Evolutionary conservation across 1,140 invertebrate species (phyloP), one percentile per base, ranked within the genome.

Genomic region (Geopemphigus sp.): DNA sequence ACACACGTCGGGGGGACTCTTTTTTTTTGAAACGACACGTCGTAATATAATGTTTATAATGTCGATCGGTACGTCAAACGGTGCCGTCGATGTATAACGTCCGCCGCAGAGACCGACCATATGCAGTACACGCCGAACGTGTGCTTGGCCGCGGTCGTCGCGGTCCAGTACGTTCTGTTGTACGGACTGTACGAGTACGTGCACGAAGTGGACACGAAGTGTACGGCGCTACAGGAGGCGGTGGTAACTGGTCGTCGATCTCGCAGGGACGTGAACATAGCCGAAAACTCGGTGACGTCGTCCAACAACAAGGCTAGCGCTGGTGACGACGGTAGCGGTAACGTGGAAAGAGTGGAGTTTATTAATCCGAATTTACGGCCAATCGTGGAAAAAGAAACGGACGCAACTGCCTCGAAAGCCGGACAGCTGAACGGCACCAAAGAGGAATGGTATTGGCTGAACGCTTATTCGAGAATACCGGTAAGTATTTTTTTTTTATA

Each of bases 391-490:
- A 89, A 89, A 81, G 90, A 89, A 80, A 90, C 90, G 17, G 64
- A 81, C 14, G 45, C 39, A 80, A 90, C 90, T 19, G 64, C 80
- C 14, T 29, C 39, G 4, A 81, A 80, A 15, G 66, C 56, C 11
- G 54, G 29, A 47, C n/a, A 61, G 4, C 15, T 39, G 4, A 81
- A 82, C 56, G 76, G 54, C 8, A 81, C 82, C 19, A 57, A 78
- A 53, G 80, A 83, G 68, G 89, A 89, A 47, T 92, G 92, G 91
- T 90, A 93, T 81, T 93, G 92, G 90, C 84, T 94, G 63, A 92
- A 92, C 26, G 91, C 91, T 82, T 92, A 92, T 83, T 92, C 91
- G 19, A 88, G 92, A 81, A 91, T 93, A 81, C 91, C 92, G 59
- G 91, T 92, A 86, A 88, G 88, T 86, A 12, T 50, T 50, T 14